Evolutionary conservation across 2,888 invertebrate genomes (phyloP).

Genomic region (Tipula unca): DNA sequence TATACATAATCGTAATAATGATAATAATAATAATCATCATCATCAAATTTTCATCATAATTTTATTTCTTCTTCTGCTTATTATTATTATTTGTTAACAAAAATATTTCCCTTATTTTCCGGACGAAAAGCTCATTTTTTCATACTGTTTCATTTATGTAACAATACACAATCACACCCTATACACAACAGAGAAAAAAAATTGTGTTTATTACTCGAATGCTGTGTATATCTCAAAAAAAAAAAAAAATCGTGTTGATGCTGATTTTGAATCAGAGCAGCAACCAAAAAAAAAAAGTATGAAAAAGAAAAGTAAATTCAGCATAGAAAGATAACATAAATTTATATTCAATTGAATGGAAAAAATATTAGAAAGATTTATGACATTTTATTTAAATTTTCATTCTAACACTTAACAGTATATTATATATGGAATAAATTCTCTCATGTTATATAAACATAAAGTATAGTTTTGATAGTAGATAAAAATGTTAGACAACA

Average conservation of each 20-base stretch:
- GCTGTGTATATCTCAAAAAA: not conserved
- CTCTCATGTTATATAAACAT: not conserved
- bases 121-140: not conserved
- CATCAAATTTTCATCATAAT: constrained; percentile 8
- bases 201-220: not conserved
- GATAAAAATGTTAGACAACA: not conserved
- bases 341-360: not conserved
- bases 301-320: not conserved
- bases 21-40: not conserved
- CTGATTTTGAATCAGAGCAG: not conserved
- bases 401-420: not conserved
- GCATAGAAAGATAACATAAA: not conserved
- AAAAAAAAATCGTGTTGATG: not conserved
- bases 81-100: not conserved
- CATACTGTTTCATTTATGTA: not conserved
- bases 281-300: not conserved
- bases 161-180: not conserved
- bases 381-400: not conserved
- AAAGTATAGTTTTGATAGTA: not conserved
- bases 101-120: not conserved
- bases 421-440: not conserved
- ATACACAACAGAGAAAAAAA: not conserved
- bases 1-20: not conserved
- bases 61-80: not conserved
- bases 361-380: constrained; percentile 14